Base-by-base conservation (phyloP, 2,888 invertebrate species). In the Stenurella melanura region DNA sequence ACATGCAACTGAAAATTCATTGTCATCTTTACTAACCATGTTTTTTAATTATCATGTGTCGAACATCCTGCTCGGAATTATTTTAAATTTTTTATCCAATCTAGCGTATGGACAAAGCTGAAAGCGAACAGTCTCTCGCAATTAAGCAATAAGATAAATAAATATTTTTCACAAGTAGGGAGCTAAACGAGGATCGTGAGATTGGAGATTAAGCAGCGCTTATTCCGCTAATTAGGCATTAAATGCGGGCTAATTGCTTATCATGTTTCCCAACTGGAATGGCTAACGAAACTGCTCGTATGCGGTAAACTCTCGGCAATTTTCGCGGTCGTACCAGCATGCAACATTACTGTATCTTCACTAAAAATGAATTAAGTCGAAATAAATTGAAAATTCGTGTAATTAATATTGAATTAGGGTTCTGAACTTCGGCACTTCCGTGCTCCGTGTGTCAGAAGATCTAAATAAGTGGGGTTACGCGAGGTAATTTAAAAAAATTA, bases 161-260 rank as follows among this genome's bases (percentile, higher is more conserved):
- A 63, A 75, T 64, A 78, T 67, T 74, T 73, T 74, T 74, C 63
- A 68, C 71, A 58, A 71, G 63, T 76, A 63, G 56, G 63, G 73
- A 71, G 66, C 58, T 57, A 63, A 78, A 64, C 21, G 15, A 58
- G 68, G 67, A 18, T 74, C 21, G 17, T 69, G 30, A 56, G 79
- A 79, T 79, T 54, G 12, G 26, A 77, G 75, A 75, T 77, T 75
- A 75, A 68, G 54, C 57, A 57, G 66, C 54, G 58, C 30, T 58
- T 21, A 21, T 73, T 63, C 60, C 50, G 63, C 73, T 77, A 78
- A 78, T 78, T 73, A 75, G 69, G 66, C 56, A 75, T 78, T 75
- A 75, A 78, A 73, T 70, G 64, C 63, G 26, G n/a, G 18, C 78
- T 78, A 78, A 78, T 78, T 75, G 78, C 73, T 72, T 72, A 75